Base-by-base conservation (phyloP, 2,113 vertebrate genomes). In the Butorides virescens region DNA sequence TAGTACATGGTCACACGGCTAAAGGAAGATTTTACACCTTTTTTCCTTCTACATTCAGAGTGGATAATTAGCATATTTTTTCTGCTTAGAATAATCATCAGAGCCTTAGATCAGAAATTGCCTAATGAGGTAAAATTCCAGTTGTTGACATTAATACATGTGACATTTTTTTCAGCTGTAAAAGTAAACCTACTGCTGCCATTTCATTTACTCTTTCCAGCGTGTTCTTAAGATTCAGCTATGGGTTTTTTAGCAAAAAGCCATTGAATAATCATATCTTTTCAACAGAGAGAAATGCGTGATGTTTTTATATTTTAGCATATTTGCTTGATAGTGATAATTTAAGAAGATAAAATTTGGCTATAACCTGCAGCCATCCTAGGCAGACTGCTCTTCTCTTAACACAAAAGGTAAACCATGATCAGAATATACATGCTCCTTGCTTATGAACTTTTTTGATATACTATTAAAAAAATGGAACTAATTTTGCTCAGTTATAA, bases 1-100 rank as follows among this genome's bases (percentile, higher is more conserved):
- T 99, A 99, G 98, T 98, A 98, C 96, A 98, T 98, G 98, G 98
- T 98, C 98, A 99, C 98, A 98, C 98, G 98, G 98, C 99, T 98
- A 99, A 99, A 98, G 98, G 98, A 98, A 98, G 98, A 98, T 98
- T 99, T 99, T 98, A 98, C 98, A 98, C 98, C 98, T 99, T 98
- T 98, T 98, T 98, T 96, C 98, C 98, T 98, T 98, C 97, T 97
- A 98, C 94, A 97, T 98, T 99, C 97, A 97, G 98, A 98, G 97
- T 27, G 79, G 98, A 98, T 99, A 99, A 99, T 99, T 98, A 98
- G 98, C 98, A 98, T 98, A 98, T 98, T 98, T 98, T 96, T 98
- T 98, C 97, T 98, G 98, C 98, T 98, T 97, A 97, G 98, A 98
- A 98, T 99, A 99, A 99, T 99, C 99, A 99, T 98, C 98, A 99